phyloP scores from a whole-genome alignment of 2,888 invertebrate species.

The Hirtodrosophila trivittata region DNA sequence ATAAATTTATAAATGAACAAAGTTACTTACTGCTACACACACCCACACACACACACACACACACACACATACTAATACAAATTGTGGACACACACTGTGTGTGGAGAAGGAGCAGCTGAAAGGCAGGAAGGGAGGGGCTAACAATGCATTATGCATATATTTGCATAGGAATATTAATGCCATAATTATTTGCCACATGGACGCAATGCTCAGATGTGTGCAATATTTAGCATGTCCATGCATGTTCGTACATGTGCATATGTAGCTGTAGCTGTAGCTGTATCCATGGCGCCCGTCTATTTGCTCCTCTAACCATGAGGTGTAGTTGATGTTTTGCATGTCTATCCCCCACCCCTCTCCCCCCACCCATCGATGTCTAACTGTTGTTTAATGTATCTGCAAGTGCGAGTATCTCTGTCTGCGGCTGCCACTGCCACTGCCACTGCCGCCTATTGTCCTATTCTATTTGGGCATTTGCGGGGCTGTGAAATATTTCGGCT shows the following conservation, averaged over 20 bases:
- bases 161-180: constrained; percentile 74
- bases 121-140: constrained; percentile 7
- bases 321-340: constrained; percentile 2
- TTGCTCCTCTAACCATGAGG: no score
- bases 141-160: constrained; percentile 66
- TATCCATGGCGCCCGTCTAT: neutral
- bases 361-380: neutral
- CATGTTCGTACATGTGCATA: constrained; percentile 10
- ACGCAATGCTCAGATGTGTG: constrained; percentile 61
- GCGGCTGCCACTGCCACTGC: constrained; percentile 27
- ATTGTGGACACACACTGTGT: no score
- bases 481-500: constrained; percentile 62
- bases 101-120: neutral
- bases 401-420: constrained; percentile 2
- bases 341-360: no score
- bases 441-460: constrained; percentile 43
- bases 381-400: neutral
- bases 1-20: constrained; percentile 70
- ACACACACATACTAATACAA: constrained; percentile 10
- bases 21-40: constrained; percentile 22
- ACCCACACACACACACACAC: neutral
- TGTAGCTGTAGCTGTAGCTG: constrained; percentile 5
- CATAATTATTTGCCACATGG: constrained; percentile 73
- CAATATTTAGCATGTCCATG: constrained; percentile 62
- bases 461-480: constrained; percentile 44